A percentile compares a stretch with the other conserved stretches of the same genome.
Evolutionary conservation across 2,113 vertebrate genomes (phyloP).

Genomic region (Myodes glareolus): DNA sequence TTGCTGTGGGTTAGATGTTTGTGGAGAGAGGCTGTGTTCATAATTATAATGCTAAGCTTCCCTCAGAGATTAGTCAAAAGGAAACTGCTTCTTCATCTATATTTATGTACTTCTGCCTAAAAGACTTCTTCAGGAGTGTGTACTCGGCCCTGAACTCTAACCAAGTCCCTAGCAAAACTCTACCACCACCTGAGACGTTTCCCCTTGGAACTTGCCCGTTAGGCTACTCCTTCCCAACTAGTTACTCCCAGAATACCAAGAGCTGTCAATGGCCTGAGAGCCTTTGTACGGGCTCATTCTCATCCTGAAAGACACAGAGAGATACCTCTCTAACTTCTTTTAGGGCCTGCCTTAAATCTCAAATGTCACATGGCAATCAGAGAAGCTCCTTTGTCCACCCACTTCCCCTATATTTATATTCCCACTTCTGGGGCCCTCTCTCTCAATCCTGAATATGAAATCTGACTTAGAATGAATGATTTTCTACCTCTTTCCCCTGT

Average conservation of each 20-base stretch:
- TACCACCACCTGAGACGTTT: neutral
- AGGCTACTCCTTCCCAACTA: neutral
- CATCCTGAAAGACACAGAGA: neutral
- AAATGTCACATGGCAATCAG: neutral
- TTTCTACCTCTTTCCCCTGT: neutral
- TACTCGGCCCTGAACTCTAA: neutral
- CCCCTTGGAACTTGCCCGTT: neutral
- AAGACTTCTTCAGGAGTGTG: neutral
- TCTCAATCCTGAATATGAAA: neutral
- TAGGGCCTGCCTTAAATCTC: neutral
- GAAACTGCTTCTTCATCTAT: neutral
- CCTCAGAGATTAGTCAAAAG: constrained; percentile 22
- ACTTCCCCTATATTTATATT: neutral
- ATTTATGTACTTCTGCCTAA: neutral
- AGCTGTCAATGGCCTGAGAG: neutral
- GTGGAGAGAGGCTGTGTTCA: neutral
- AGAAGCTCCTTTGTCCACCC: neutral
- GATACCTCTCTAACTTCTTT: neutral
- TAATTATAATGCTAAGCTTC: constrained; percentile 28
- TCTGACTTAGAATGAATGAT: neutral
- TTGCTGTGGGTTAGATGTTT: neutral
- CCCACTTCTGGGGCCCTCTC: neutral
- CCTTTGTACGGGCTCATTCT: neutral
- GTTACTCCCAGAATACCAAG: neutral
- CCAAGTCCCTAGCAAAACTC: neutral